A percentile compares a stretch with the other conserved stretches of the same genome.
phyloP scores from a whole-genome alignment of 2,797 vertebrate genomes.

The Cuniculus paca region DNA sequence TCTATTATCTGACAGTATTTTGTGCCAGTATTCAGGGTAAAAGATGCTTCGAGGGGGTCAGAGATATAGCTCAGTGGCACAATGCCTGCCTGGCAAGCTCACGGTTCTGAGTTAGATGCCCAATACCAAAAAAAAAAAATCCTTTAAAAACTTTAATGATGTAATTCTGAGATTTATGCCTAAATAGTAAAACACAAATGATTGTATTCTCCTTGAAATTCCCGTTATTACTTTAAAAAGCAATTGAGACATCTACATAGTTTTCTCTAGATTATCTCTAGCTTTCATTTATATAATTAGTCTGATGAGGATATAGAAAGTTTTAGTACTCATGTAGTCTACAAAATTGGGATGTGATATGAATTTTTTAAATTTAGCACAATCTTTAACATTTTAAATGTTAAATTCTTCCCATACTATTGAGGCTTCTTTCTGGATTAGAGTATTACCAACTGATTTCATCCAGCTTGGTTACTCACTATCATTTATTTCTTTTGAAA shows the following conservation, averaged over 20 bases:
- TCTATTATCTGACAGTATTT: too few relatives aligned
- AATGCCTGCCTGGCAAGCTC: too few relatives aligned
- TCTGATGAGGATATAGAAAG: background rate
- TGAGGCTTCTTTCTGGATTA: background rate
- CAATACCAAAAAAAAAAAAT: background rate
- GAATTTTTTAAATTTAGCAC: background rate
- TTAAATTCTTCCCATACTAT: background rate
- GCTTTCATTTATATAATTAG: background rate
- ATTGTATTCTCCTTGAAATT: slow-evolving; percentile 12
- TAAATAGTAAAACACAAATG: slow-evolving; percentile 6
- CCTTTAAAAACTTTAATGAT: slow-evolving; percentile 27
- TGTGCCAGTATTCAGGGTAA: background rate
- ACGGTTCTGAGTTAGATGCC: too few relatives aligned
- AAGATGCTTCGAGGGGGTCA: background rate
- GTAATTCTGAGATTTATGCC: background rate
- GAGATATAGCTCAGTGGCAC: too few relatives aligned
- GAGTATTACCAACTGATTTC: background rate
- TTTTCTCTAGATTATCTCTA: slow-evolving; percentile 18
- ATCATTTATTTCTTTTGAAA: background rate
- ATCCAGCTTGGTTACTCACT: background rate
- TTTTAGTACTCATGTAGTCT: background rate
- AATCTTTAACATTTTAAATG: background rate
- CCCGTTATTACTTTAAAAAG: slow-evolving; percentile 3
- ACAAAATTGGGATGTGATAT: background rate
- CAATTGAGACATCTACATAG: background rate